Percentiles rank a stretch among this genome's conserved stretches.
phyloP scores from a whole-genome alignment of 2,797 vertebrate species.

The Sylvilagus floridanus region DNA sequence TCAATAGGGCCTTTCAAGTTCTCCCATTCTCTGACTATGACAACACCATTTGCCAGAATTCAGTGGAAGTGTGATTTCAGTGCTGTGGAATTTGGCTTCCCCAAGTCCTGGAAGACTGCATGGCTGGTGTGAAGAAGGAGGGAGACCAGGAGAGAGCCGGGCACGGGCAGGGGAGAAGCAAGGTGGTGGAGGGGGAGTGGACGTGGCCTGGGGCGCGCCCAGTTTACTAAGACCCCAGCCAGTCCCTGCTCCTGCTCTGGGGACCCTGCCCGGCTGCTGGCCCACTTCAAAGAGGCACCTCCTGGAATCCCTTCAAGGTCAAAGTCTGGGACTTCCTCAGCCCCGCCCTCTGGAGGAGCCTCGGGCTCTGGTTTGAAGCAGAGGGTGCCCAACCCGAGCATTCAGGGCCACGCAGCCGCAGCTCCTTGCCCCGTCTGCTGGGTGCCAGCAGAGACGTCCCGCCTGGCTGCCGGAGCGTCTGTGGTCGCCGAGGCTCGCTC shows the following conservation, averaged over 20 bases:
- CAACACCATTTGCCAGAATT: conserved; percentile 62
- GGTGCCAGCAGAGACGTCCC: rapidly evolving
- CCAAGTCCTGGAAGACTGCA: background rate
- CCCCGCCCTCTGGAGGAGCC: conserved; percentile 33
- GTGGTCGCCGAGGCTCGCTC: background rate
- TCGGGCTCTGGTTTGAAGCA: background rate
- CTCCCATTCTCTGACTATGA: conserved; percentile 60
- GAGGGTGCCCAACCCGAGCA: background rate
- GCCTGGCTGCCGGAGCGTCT: background rate
- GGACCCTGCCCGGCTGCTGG: too few relatives aligned
- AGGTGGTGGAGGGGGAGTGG: rapidly evolving
- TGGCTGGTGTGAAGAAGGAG: background rate
- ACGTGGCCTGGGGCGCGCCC: background rate
- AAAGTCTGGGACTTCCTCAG: background rate
- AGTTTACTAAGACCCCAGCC: background rate
- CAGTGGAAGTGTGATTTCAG: conserved; percentile 68
- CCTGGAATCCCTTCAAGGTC: background rate
- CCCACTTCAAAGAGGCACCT: background rate
- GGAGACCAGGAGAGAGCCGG: background rate
- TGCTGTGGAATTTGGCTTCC: conserved; percentile 61
- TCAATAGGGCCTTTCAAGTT: conserved; percentile 63
- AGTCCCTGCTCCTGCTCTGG: background rate
- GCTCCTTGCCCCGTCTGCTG: background rate
- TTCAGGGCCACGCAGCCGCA: background rate
- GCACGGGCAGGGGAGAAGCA: too few relatives aligned